Evolutionary conservation across 2,888 invertebrate species (phyloP), one percentile per base, ranked within the genome.

Genomic region (Melolontha melolontha): DNA sequence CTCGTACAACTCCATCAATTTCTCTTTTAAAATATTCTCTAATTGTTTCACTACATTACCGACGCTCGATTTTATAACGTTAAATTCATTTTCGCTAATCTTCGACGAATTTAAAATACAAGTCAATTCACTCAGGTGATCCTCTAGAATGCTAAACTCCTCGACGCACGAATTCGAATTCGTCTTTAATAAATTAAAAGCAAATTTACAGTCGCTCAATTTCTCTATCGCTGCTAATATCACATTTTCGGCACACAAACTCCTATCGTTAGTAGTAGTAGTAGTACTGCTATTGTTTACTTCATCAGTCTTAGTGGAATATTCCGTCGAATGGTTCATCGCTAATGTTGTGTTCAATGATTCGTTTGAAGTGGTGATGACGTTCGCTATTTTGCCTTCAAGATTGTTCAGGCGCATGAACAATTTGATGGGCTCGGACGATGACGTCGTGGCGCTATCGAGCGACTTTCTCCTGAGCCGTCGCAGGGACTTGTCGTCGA

Each of bases 351-450:
- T 84, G 74, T 85, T 87, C 67, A 89, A 79, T 4, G 87, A 87
- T 78, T 89, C 88, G 73, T 85, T 88, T 7, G 89, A 88, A 72
- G 86, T 87, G 50, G 87, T 84, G 12, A 34, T 34, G 29, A 87
- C 90, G 71, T 87, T 89, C 12, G 90, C 88, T 49, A 93, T 90
- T 84, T 93, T 91, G 74, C 91, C 89, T 84, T 94, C 94, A 74
- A 94, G 83, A 55, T 91, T 90, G 79, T 90, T 92, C 57, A 94
- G 83, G 70, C 93, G 87, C 77, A 93, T 90, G 75, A 93, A 83
- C 78, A 93, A 88, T 82, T 93, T 93, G 88, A 94, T 89, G 0
- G 94, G 91, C 79, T 93, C 93, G 22, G 41, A 55, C 4, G 34
- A 5, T 0, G 91, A 90, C 72, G 90, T 89, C 6, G 91, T 91